phyloP scores from a whole-genome alignment of 2,888 invertebrate genomes.

The Microplitis manilae region DNA sequence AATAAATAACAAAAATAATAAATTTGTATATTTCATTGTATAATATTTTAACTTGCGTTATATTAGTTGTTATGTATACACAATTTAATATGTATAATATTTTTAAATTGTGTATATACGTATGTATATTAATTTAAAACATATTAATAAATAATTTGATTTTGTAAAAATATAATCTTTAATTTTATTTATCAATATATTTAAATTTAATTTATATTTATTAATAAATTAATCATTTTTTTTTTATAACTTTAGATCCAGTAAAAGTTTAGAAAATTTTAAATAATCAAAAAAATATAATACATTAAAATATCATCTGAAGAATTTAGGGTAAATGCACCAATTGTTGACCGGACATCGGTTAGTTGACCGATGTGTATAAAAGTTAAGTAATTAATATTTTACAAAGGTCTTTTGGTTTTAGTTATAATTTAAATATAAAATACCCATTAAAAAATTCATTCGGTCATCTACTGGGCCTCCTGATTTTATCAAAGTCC shows the following conservation, averaged over 20 bases:
- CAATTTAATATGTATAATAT: background rate
- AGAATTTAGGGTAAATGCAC: slow-evolving; percentile 2
- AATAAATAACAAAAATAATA: background rate
- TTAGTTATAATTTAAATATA: background rate
- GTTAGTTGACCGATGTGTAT: background rate
- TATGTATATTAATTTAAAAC: background rate
- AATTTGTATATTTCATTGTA: background rate
- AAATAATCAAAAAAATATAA: too few relatives aligned
- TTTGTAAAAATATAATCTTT: background rate
- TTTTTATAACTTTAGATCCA: too few relatives aligned
- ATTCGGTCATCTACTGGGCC: too few relatives aligned
- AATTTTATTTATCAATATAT: background rate
- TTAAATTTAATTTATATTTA: too few relatives aligned
- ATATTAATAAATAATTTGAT: background rate
- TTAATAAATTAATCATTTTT: too few relatives aligned
- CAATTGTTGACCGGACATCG: slow-evolving; percentile 2
- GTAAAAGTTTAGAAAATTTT: too few relatives aligned
- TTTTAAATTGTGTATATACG: background rate
- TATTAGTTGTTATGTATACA: background rate
- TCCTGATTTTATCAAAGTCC: too few relatives aligned
- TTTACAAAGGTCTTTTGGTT: background rate
- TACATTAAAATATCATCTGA: too few relatives aligned
- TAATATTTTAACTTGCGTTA: background rate
- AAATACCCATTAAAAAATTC: too few relatives aligned
- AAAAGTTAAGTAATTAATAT: background rate